phyloP scores from a whole-genome alignment of 2,113 vertebrate species.

The Pholis gunnellus region DNA sequence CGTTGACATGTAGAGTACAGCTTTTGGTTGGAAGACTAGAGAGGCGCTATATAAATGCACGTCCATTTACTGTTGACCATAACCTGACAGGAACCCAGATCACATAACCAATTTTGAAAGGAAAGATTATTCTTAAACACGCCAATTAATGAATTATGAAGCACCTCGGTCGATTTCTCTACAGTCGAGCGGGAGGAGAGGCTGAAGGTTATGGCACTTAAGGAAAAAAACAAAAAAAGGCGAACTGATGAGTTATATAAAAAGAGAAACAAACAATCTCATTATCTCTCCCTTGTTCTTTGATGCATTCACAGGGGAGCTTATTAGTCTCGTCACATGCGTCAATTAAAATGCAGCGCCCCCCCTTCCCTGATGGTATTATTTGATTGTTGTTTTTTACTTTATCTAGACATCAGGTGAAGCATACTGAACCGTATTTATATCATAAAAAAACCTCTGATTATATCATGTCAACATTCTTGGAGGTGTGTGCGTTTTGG shows the following conservation, averaged over 20 bases:
- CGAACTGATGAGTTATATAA: slow-evolving; percentile 71
- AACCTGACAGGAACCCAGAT: background rate
- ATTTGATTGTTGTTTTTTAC: slow-evolving; percentile 34
- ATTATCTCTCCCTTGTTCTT: slow-evolving; percentile 78
- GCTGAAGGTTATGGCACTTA: slow-evolving; percentile 53
- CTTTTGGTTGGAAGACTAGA: too few relatives aligned
- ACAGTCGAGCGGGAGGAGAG: slow-evolving; percentile 4
- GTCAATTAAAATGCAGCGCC: slow-evolving; percentile 73
- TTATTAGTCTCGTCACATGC: slow-evolving; percentile 79
- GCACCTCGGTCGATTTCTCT: background rate
- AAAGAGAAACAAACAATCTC: slow-evolving; percentile 73
- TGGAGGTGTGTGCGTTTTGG: slow-evolving; percentile 36
- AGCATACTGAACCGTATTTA: slow-evolving; percentile 34
- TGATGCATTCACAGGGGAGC: slow-evolving; percentile 82
- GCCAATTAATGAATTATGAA: background rate
- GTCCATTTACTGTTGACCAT: background rate
- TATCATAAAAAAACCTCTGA: slow-evolving; percentile 40
- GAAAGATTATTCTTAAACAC: background rate
- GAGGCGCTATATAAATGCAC: background rate
- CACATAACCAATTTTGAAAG: slow-evolving; percentile 17
- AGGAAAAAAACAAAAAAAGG: slow-evolving; percentile 57
- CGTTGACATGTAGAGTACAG: too few relatives aligned
- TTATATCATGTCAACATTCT: slow-evolving; percentile 51
- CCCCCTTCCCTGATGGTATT: slow-evolving; percentile 29
- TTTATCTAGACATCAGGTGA: slow-evolving; percentile 38